Evolutionary conservation across 2,797 vertebrate genomes (phyloP).

Genomic region (Acanthurus leucopareius): DNA sequence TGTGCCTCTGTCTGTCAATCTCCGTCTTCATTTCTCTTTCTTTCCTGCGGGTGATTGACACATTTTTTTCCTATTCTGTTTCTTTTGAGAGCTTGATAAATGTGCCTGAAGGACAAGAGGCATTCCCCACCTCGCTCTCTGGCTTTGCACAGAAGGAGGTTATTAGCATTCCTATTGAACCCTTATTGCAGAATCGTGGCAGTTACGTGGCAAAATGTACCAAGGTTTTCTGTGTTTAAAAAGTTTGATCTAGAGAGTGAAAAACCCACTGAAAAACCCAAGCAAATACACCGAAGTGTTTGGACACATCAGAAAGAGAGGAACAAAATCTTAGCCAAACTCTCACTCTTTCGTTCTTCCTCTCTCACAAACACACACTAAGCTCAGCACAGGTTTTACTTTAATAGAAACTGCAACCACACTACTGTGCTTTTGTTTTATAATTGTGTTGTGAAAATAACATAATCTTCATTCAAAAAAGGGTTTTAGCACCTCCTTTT

Average conservation of each 20-base stretch:
- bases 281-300: conserved; percentile 6
- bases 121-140: conserved; percentile 29
- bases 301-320: conserved; percentile 18
- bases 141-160: conserved; percentile 24
- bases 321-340: neutral
- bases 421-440: too few species aligned
- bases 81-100: conserved; percentile 61
- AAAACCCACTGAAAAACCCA: neutral
- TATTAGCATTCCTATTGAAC: conserved; percentile 28
- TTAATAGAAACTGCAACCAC: too few species aligned
- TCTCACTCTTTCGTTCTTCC: neutral
- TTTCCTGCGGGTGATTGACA: conserved; percentile 59
- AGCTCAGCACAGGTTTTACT: neutral
- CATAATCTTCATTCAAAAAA: too few species aligned
- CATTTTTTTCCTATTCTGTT: conserved; percentile 46
- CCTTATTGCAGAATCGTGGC: conserved; percentile 6
- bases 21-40: conserved; percentile 21
- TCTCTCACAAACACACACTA: neutral
- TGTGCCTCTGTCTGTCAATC: conserved; percentile 54
- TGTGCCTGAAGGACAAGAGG: conserved; percentile 63
- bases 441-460: too few species aligned
- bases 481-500: too few species aligned
- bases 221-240: conserved; percentile 6
- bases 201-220: conserved; percentile 12
- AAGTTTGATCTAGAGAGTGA: neutral